Base-by-base conservation (phyloP, 1,140 invertebrate species). In the Marisa cornuarietis region DNA sequence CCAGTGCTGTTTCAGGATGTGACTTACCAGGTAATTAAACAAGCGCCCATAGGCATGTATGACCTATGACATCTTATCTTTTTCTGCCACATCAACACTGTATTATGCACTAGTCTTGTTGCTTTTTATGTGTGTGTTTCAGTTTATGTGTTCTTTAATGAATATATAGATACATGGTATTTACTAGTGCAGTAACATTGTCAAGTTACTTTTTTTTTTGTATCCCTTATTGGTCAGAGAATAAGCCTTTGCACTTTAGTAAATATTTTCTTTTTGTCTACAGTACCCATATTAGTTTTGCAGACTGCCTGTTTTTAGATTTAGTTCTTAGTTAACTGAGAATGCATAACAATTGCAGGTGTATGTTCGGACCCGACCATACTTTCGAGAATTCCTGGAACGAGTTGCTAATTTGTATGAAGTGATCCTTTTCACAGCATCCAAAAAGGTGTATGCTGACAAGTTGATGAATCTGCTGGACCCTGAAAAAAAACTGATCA, bases 381-480 rank as follows among this genome's bases (percentile, higher is more conserved):
- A 93, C 87, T 97, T 98, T 89, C 93, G 94, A 18, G 96, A 98
- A 92, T 99, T 99, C 91, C 93, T 99, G 81, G 95, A 98, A 86
- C 92, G 94, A 78, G 96, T 99, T 16, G 97, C 97, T 0, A 93
- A 95, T 22, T 88, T 96, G 63, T 99, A 97, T 92, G 98, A 99
- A 92, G 97, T 99, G 11, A 98, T 99, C 77, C 91, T 99, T 24
- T 99, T 99, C 91, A 99, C 98, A 3, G 98, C 98, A 18, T 97
- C 96, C 83, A 99, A 99, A 91, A 93, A 97, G 78, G 96, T 98
- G 42, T 99, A 99, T 89, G 97, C 97, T 0, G 96, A 99, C 90
- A 96, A 98, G 88, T 93, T 99, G 52, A 93, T 98, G 87, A 97
- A 99, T 92, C 91, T 99, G 20, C 91, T 99, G 22, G 97, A 99